Percentiles rank a stretch among this genome's conserved stretches.
Conservation (phyloP, 2,113 vertebrate species). For the Cryptoleucopteryx plumbea region DNA sequence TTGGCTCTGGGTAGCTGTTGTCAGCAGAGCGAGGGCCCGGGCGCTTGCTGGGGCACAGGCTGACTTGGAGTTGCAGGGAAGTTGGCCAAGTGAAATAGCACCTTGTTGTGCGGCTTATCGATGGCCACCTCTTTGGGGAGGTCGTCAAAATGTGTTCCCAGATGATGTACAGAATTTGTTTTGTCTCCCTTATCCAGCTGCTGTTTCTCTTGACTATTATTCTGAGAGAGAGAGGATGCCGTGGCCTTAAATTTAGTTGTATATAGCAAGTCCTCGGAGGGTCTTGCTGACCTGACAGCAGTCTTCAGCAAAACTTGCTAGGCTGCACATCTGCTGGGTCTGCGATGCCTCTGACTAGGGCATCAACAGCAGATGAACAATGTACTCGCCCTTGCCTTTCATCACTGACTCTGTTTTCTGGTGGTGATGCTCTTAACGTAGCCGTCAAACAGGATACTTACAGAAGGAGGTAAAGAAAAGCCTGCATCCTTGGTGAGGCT, state of each 20-base stretch:
- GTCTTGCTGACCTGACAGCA: neutral
- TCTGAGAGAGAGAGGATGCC: neutral
- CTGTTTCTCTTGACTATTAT: neutral
- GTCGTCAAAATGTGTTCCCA: neutral
- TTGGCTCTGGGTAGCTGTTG: neutral
- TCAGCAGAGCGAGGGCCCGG: neutral
- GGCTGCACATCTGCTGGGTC: neutral
- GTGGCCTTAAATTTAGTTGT: neutral
- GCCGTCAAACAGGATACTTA: neutral
- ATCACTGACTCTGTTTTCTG: neutral
- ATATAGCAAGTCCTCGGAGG: accelerated
- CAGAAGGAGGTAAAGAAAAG: neutral
- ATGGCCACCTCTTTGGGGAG: neutral
- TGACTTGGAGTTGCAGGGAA: neutral
- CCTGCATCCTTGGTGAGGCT: neutral
- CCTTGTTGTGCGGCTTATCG: neutral
- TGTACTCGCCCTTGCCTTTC: neutral
- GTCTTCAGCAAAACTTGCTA: neutral
- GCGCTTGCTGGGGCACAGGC: neutral
- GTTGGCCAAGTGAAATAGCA: neutral
- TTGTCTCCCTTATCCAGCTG: neutral
- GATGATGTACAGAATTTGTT: neutral
- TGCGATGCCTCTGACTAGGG: accelerated
- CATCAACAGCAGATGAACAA: neutral
- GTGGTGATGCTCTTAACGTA: neutral